A percentile compares a stretch with the other conserved stretches of the same genome.
phyloP scores from a whole-genome alignment of 2,113 vertebrate genomes.

The Rhabdomys dilectus region DNA sequence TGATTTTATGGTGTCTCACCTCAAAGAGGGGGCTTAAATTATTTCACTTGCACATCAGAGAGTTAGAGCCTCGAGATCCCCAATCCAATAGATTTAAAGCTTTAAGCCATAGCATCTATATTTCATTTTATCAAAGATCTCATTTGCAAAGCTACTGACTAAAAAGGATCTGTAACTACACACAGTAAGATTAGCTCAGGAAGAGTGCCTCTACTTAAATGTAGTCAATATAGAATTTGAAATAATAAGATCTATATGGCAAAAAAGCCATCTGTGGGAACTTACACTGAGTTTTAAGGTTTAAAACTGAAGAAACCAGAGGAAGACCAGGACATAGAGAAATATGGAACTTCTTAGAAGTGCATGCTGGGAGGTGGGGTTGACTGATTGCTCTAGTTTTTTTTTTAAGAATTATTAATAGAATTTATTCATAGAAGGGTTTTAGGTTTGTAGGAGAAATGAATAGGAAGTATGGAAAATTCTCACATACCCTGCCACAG shows the following conservation, averaged over 20 bases:
- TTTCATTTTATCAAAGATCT: background rate
- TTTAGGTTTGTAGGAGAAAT: background rate
- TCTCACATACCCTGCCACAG: background rate
- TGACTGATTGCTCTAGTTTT: background rate
- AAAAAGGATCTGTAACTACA: background rate
- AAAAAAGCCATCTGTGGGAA: background rate
- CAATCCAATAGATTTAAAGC: background rate
- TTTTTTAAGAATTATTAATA: background rate
- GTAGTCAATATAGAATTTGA: background rate
- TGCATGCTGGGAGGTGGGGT: background rate
- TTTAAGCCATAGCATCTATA: background rate
- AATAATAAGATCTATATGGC: background rate
- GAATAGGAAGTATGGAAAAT: background rate
- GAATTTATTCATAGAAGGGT: background rate
- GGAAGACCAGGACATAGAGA: background rate
- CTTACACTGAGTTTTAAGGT: background rate
- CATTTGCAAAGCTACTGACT: background rate
- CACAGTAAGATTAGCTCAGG: background rate
- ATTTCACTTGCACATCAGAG: conserved; percentile 7
- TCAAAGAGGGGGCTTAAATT: conserved; percentile 28
- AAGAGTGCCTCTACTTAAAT: background rate
- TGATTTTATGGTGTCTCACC: background rate
- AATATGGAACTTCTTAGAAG: background rate
- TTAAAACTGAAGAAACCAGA: background rate
- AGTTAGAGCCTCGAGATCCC: background rate